Conservation (phyloP, 2,797 vertebrate species). For the Tamandua tetradactyla region DNA sequence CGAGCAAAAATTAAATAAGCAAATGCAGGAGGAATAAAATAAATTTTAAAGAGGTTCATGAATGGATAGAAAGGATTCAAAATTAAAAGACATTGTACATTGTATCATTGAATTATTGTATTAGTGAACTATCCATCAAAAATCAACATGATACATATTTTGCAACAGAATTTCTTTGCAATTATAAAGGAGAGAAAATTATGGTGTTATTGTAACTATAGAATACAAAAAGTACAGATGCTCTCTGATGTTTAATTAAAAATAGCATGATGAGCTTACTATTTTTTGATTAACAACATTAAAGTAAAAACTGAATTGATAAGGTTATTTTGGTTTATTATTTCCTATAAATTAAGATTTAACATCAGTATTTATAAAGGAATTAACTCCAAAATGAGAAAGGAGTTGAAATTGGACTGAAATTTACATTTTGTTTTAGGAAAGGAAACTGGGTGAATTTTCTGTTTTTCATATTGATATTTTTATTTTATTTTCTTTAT, state of each 20-base stretch:
- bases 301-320: neutral
- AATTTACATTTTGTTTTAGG: too few species aligned
- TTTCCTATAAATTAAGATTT: neutral
- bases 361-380: neutral
- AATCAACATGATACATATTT: neutral
- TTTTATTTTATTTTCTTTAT: too few species aligned
- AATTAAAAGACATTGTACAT: neutral
- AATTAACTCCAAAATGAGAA: neutral
- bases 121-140: neutral
- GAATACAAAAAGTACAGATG: neutral
- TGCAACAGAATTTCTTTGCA: neutral
- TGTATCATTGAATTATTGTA: neutral
- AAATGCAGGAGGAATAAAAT: neutral
- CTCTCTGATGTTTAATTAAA: neutral
- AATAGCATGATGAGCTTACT: neutral
- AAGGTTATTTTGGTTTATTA: neutral
- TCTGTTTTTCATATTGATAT: too few species aligned
- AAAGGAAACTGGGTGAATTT: too few species aligned
- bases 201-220: neutral
- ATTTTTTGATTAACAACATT: neutral
- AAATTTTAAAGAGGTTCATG: neutral
- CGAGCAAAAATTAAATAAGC: neutral
- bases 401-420: too few species aligned
- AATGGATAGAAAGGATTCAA: neutral
- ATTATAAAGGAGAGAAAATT: neutral